Evolutionary conservation across 2,113 vertebrate genomes (phyloP).

Genomic region (Hippocampus abdominalis): DNA sequence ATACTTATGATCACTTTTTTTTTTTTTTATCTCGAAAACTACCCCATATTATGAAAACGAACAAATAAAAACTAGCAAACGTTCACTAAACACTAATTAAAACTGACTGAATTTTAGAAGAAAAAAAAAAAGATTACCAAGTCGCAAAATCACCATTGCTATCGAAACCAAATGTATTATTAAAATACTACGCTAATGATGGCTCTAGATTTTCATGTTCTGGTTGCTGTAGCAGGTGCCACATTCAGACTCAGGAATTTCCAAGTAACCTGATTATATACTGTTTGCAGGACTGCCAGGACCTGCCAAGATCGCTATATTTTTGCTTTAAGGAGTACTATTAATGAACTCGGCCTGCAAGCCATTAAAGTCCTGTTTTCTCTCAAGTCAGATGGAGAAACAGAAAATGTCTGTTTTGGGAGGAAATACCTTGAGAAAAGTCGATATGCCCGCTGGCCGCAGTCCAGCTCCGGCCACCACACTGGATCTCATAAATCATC

Average conservation of each 20-base stretch:
- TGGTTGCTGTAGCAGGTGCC: conserved; percentile 24
- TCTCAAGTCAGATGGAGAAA: conserved; percentile 40
- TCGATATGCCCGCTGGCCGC: conserved; percentile 28
- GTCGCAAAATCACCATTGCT: not conserved
- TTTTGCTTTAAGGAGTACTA: conserved; percentile 11
- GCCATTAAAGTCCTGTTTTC: conserved; percentile 20
- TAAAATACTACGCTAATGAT: not conserved
- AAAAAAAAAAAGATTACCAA: not conserved
- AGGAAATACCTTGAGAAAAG: conserved; percentile 47
- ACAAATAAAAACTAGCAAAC: not conserved
- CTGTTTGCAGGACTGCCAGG: not conserved
- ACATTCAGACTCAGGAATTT: conserved; percentile 21
- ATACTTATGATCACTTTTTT: no score
- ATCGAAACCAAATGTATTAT: not conserved
- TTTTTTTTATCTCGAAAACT: no score
- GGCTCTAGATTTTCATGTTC: conserved; percentile 4
- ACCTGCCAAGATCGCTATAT: conserved; percentile 1
- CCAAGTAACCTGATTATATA: conserved; percentile 17
- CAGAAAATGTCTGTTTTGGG: conserved; percentile 38
- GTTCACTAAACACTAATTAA: not conserved
- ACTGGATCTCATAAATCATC: conserved; percentile 52
- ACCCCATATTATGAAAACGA: no score
- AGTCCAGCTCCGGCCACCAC: conserved; percentile 56
- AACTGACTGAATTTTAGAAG: not conserved
- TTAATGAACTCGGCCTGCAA: conserved; percentile 23